phyloP scores from a whole-genome alignment of 2,113 vertebrate genomes.

The Egretta garzetta region DNA sequence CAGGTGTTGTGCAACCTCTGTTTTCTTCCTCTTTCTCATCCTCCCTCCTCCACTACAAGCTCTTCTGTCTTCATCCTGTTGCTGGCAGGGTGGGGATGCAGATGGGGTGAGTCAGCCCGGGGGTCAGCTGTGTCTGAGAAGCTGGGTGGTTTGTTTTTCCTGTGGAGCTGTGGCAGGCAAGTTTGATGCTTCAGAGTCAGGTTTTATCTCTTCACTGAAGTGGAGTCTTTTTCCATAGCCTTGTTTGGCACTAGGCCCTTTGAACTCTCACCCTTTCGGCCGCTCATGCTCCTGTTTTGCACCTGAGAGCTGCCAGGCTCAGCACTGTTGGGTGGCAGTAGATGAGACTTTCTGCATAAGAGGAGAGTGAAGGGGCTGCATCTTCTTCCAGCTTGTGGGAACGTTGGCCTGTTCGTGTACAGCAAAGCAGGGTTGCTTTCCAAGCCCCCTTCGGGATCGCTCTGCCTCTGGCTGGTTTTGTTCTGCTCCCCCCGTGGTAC shows the following conservation, averaged over 20 bases:
- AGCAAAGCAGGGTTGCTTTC: not conserved
- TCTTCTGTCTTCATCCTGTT: not conserved
- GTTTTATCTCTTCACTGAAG: not conserved
- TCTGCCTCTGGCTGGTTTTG: not conserved
- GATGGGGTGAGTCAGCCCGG: not conserved
- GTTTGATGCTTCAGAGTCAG: not conserved
- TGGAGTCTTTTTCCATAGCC: accelerated
- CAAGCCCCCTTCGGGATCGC: not conserved
- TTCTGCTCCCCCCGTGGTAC: not conserved
- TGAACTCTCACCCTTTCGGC: not conserved
- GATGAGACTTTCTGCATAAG: accelerated
- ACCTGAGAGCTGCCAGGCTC: accelerated
- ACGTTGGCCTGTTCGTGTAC: accelerated
- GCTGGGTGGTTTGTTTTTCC: not conserved
- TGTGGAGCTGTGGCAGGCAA: not conserved
- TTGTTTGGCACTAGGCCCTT: not conserved
- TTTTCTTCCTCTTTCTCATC: slow-evolving; percentile 46
- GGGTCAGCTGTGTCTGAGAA: not conserved
- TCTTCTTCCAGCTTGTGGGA: not conserved
- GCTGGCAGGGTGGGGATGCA: not conserved
- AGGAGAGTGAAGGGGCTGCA: accelerated
- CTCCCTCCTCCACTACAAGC: not conserved
- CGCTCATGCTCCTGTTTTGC: not conserved
- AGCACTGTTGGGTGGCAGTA: accelerated
- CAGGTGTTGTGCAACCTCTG: slow-evolving; percentile 38